Evolutionary conservation across 2,113 vertebrate species (phyloP).

Genomic region (Isichthys henryi): DNA sequence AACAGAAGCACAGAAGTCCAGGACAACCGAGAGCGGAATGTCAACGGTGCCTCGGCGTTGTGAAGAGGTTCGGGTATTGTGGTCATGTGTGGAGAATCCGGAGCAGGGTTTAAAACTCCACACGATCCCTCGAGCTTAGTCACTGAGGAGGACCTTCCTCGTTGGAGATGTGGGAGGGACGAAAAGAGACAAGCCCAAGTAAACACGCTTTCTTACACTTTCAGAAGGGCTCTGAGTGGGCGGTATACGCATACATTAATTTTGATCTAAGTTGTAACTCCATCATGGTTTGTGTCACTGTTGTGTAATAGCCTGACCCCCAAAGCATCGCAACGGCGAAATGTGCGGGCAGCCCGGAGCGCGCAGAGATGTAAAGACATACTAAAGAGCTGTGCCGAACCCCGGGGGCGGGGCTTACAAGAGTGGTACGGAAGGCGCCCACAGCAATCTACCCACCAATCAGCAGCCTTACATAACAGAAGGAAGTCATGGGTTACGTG

Average conservation of each 20-base stretch:
- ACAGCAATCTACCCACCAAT: neutral
- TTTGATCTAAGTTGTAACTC: conserved; percentile 37
- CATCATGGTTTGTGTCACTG: conserved; percentile 19
- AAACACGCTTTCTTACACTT: conserved; percentile 30
- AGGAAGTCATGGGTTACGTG: neutral
- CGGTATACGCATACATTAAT: conserved; percentile 49
- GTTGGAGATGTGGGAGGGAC: neutral
- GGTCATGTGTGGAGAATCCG: neutral
- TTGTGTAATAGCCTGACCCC: conserved; percentile 16
- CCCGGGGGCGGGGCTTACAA: neutral
- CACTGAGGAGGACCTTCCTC: neutral
- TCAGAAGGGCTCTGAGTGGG: conserved; percentile 31
- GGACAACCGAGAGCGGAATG: neutral
- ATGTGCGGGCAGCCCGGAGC: neutral
- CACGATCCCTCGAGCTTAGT: neutral
- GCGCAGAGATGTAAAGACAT: neutral
- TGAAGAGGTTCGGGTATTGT: neutral
- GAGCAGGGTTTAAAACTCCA: neutral
- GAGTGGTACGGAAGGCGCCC: neutral
- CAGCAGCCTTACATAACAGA: neutral
- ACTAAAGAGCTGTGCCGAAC: neutral
- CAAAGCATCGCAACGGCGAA: neutral
- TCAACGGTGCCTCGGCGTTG: neutral
- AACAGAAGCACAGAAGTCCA: neutral
- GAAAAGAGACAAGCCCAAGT: conserved; percentile 30